These are phyloP conservation scores for Etheostoma nigrum DNA, from an alignment of 2,797 vertebrate genomes.

Conservation along the genomic window DNA sequence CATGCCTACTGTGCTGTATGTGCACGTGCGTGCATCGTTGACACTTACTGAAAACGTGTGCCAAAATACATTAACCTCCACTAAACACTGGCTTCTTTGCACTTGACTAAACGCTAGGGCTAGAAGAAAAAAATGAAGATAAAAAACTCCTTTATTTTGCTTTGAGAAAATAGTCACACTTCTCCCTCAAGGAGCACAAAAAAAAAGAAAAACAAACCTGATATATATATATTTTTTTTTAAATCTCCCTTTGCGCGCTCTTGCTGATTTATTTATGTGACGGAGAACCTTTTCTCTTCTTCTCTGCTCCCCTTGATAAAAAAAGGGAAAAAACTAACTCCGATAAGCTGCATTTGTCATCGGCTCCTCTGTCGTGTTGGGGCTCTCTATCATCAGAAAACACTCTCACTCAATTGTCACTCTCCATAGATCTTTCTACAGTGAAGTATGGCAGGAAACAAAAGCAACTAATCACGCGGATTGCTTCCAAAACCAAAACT, in stretches of 20 bases:
- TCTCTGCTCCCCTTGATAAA: slow-evolving; percentile 48
- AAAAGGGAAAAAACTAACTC: slow-evolving; percentile 35
- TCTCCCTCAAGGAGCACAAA: slow-evolving; percentile 60
- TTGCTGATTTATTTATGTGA: slow-evolving; percentile 71
- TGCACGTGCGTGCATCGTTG: slow-evolving; percentile 64
- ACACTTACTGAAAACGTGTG: slow-evolving; percentile 72
- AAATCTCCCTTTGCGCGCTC: slow-evolving; percentile 48
- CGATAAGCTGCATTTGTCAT: slow-evolving; percentile 66
- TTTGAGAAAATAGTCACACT: slow-evolving; percentile 64
- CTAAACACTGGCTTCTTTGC: slow-evolving; percentile 72
- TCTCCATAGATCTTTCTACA: slow-evolving; percentile 44
- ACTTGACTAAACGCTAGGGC: slow-evolving; percentile 78
- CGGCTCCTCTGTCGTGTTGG: slow-evolving; percentile 48
- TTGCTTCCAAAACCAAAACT: slow-evolving; percentile 63
- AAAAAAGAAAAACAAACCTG: slow-evolving; percentile 55
- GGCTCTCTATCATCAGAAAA: slow-evolving; percentile 66
- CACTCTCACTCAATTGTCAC: slow-evolving; percentile 48
- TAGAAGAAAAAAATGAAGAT: slow-evolving; percentile 55
- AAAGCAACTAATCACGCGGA: slow-evolving; percentile 53
- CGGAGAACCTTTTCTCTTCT: slow-evolving; percentile 52
- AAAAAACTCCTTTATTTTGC: slow-evolving; percentile 34
- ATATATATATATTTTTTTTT: slow-evolving; percentile 23
- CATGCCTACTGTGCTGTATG: slow-evolving; percentile 69
- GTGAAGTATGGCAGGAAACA: slow-evolving; percentile 47
- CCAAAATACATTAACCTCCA: slow-evolving; percentile 78